phyloP scores from a whole-genome alignment of 37 sponge, comb jelly and placozoan genomes.

The Chondrosia reniformis region DNA sequence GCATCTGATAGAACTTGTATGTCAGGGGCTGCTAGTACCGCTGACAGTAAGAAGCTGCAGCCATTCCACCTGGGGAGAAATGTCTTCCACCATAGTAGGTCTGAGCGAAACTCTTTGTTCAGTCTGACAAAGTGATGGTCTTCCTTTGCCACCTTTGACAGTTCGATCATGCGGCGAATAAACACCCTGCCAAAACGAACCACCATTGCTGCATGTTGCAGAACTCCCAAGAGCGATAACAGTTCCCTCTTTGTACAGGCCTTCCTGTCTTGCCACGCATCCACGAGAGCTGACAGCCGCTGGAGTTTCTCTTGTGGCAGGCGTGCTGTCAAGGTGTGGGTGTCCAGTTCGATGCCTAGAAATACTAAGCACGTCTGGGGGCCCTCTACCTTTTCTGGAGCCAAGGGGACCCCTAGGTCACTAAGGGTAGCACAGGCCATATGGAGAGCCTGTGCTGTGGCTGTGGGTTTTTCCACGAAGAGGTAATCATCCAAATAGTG shows the following conservation, averaged over 20 bases:
- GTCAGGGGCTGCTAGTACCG: neutral
- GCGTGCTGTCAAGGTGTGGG: neutral
- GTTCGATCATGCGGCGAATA: slow-evolving; percentile 25
- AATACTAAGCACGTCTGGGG: neutral
- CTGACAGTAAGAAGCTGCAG: neutral
- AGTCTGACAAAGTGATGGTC: slow-evolving; percentile 28
- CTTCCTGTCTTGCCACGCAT: slow-evolving; percentile 9
- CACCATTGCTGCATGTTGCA: slow-evolving; percentile 38
- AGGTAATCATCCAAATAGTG: neutral
- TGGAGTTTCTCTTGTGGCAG: slow-evolving; percentile 21
- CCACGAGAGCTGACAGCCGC: neutral
- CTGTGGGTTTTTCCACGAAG: neutral
- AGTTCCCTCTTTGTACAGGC: slow-evolving; percentile 21
- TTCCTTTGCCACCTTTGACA: neutral
- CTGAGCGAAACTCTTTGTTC: slow-evolving; percentile 30
- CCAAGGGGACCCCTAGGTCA: neutral
- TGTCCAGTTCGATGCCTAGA: neutral
- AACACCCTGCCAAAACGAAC: slow-evolving; percentile 31
- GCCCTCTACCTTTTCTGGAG: neutral
- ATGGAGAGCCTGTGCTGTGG: neutral
- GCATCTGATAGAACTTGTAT: neutral
- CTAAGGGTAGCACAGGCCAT: neutral
- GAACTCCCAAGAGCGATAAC: slow-evolving; percentile 26
- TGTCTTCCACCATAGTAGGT: slow-evolving; percentile 24
- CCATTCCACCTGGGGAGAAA: slow-evolving; percentile 35